Evolutionary conservation across 2,888 invertebrate species (phyloP), one percentile per base, ranked within the genome.

Genomic region (Caenorhabditis virilis): DNA sequence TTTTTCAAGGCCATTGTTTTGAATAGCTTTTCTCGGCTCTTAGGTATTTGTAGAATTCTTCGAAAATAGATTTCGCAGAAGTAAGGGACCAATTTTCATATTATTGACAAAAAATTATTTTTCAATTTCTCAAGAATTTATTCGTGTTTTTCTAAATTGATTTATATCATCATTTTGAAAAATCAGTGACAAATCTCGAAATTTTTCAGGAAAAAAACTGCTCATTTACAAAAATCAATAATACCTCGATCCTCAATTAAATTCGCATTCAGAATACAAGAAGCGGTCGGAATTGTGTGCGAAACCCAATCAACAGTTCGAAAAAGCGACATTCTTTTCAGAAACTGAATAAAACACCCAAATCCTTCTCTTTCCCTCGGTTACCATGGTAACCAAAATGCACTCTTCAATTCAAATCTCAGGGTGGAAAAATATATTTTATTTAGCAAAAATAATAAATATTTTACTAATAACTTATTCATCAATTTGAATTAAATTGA

Each of bases 241-340:
- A 18, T 15, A 63, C 63, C 58, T 50, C 58, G 27, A n/a, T 53
- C 50, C 23, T 58, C 46, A 47, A 46, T 58, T 36, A 63, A 50
- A 2, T 35, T 26, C 6, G 54, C 58, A 27, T 57, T 58, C 6
- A 50, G 1, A 15, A 59, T 23, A 0, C 51, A 30, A 0, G 64
- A 51, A 2, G 55, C 45, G 4, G 51, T 42, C 9, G 54, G 59
- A 55, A 64, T 59, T 13, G 26, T 43, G n/a, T 60, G 53, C 9
- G 60, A 35, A 23, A 48, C 47, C 65, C 65, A 65, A 39, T 65
- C 65, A 7, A 65, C 45, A 4, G 60, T n/a, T 2, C 60, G 59
- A 46, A 65, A 65, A 13, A 65, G 41, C 11, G 65, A 65, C 65
- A 65, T 65, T 51, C 46, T 23, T 20, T 36, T n/a, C 4, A 36